Base-by-base conservation (phyloP, 2,888 invertebrate species). In the Cetonia aurata region DNA sequence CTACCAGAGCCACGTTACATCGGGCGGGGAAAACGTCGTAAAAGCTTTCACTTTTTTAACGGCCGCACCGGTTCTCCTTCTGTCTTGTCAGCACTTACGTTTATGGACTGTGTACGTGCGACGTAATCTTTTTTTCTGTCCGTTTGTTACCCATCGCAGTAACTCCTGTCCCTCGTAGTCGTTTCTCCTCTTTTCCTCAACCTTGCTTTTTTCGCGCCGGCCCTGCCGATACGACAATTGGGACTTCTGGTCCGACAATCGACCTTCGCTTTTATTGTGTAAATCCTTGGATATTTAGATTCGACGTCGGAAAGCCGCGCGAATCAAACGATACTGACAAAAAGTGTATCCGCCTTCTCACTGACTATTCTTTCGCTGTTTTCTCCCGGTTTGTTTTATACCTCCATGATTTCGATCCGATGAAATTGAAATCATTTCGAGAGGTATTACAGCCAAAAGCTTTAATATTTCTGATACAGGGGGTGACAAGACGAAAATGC, bases 41-140 rank as follows among this genome's bases (percentile, higher is more conserved):
- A 77, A 78, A 78, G 78, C 78, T 78, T 78, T 78, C 75, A 75
- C 76, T 74, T 76, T 75, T 75, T 74, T 76, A 74, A 74, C 76
- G 75, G 76, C 74, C 73, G 70, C 74, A 76, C 74, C 76, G 74
- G 75, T 65, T 65, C 37, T 50, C 75, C 73, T 75, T 74, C 75
- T 76, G 77, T 76, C 74, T 75, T 77, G 76, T 76, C 76, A 75
- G 75, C 77, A 76, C 74, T 77, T 75, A 76, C 75, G 76, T 77
- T 77, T 77, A 75, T 76, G 71, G 75, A 74, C 74, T 70, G 72
- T 74, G 74, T 74, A 73, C 74, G 74, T 76, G 74, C 72, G 71
- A 69, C 65, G 71, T 73, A 71, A 69, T 37, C 73, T 71, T 71
- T 73, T n/a, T 73, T 71, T 71, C 70, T 73, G 66, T 65, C 50